Evolutionary conservation across 2,797 vertebrate genomes (phyloP).

Genomic region (Rhinella marina): DNA sequence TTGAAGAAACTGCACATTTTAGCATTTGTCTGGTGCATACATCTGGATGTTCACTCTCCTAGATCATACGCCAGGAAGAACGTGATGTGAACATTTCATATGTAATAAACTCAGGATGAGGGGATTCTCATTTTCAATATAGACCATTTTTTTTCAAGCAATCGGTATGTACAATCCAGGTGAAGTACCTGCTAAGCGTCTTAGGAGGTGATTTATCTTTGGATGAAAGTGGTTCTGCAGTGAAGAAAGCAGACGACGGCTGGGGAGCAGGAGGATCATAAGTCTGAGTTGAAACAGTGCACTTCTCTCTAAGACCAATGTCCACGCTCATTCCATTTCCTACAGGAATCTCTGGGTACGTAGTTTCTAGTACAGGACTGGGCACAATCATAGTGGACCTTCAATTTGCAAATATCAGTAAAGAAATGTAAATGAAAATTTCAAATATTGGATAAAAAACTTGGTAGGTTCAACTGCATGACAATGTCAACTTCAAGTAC

Average conservation of each 20-base stretch:
- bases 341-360: not conserved
- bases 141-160: not conserved
- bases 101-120: too few relatives aligned
- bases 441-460: not conserved
- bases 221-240: not conserved
- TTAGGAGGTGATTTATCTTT: not conserved
- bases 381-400: slow-evolving; percentile 59
- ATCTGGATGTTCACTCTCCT: too few relatives aligned
- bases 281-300: slow-evolving; percentile 66
- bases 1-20: too few relatives aligned
- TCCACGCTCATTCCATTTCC: slow-evolving; percentile 6
- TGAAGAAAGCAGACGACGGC: accelerated
- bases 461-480: not conserved
- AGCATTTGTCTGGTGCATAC: too few relatives aligned
- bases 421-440: not conserved
- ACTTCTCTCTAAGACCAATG: not conserved
- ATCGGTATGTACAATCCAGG: not conserved
- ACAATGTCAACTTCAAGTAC: not conserved
- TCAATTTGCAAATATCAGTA: slow-evolving; percentile 57
- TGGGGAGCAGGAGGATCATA: not conserved
- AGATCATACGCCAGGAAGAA: too few relatives aligned
- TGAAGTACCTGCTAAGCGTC: slow-evolving; percentile 34
- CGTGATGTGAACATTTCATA: too few relatives aligned
- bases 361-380: not conserved
- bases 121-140: not conserved